Conservation (phyloP, 1,140 invertebrate species). For the Neodiprion virginianus region DNA sequence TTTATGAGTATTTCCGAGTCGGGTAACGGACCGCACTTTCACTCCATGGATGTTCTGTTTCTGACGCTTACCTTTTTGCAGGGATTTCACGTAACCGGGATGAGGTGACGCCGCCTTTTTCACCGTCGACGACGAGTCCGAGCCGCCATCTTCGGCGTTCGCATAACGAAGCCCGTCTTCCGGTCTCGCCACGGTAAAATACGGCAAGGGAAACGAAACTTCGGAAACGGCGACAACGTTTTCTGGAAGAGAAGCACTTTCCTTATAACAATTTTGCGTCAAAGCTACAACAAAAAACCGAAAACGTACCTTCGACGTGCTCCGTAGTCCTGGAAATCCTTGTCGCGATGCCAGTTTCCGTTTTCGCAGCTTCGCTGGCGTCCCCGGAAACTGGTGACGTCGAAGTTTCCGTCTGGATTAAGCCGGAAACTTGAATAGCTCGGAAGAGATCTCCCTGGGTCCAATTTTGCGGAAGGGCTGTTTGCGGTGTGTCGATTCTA, state of each 20-base stretch:
- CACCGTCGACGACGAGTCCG: constrained; percentile 27
- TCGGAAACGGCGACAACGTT: background rate
- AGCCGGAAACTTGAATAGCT: constrained; percentile 23
- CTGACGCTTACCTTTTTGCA: constrained; percentile 39
- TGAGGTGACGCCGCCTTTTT: constrained; percentile 27
- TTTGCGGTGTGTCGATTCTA: background rate
- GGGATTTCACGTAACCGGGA: constrained; percentile 46
- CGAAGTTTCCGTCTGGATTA: constrained; percentile 17
- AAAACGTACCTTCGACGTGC: constrained; percentile 18
- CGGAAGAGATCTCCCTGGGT: constrained; percentile 25
- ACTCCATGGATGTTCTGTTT: background rate
- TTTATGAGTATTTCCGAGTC: background rate
- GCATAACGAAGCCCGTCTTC: background rate
- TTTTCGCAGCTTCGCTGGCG: constrained; percentile 21
- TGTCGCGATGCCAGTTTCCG: constrained; percentile 1
- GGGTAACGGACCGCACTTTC: background rate
- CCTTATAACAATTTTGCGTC: background rate
- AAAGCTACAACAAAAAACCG: background rate
- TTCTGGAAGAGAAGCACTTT: background rate
- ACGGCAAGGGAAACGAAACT: background rate
- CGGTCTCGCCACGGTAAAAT: background rate
- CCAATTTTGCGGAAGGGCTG: constrained; percentile 25
- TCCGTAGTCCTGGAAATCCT: constrained; percentile 2
- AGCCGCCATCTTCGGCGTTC: constrained; percentile 23
- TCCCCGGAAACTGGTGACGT: constrained; percentile 17